These are phyloP conservation scores for Axinella damicornis DNA, from an alignment of 37 sponge, comb jelly and placozoan genomes.

Conservation along the genomic window DNA sequence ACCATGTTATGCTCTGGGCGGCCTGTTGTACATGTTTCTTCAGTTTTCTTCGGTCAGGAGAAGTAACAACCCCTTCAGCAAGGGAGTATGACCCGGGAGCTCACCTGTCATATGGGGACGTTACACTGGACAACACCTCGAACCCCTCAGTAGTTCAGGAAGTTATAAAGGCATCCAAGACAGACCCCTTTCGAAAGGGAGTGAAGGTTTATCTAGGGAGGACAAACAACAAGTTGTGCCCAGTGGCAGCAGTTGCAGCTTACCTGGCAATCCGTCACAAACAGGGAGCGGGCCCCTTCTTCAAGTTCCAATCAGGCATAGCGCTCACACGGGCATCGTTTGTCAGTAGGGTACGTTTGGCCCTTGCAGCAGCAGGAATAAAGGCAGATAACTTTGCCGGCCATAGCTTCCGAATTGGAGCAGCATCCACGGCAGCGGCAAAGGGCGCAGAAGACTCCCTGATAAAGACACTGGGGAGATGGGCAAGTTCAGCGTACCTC, in stretches of 20 bases:
- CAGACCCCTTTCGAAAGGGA: slow-evolving; percentile 8
- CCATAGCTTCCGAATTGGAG: slow-evolving; percentile 2
- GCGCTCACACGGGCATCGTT: not conserved
- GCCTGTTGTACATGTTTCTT: slow-evolving; percentile 38
- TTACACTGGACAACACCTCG: too few species aligned
- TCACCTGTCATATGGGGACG: too few species aligned
- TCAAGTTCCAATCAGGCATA: too few species aligned
- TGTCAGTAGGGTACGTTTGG: not conserved
- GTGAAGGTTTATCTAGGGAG: not conserved
- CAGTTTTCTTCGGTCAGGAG: slow-evolving; percentile 38
- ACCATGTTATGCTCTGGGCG: slow-evolving; percentile 32
- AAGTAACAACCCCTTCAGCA: not conserved
- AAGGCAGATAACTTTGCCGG: not conserved
- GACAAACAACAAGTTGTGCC: not conserved
- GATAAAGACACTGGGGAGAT: not conserved
- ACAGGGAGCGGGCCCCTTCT: not conserved
- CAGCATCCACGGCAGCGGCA: not conserved
- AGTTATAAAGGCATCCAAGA: too few species aligned
- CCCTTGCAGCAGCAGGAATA: not conserved
- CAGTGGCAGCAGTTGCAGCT: not conserved
- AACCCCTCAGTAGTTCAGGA: too few species aligned
- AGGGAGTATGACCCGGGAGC: too few species aligned
- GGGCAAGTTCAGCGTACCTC: not conserved
- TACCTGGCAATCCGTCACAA: not conserved
- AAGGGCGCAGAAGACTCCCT: not conserved